Evolutionary conservation across 2,797 vertebrate species (phyloP).

Genomic region (Pangasius mekongensis): DNA sequence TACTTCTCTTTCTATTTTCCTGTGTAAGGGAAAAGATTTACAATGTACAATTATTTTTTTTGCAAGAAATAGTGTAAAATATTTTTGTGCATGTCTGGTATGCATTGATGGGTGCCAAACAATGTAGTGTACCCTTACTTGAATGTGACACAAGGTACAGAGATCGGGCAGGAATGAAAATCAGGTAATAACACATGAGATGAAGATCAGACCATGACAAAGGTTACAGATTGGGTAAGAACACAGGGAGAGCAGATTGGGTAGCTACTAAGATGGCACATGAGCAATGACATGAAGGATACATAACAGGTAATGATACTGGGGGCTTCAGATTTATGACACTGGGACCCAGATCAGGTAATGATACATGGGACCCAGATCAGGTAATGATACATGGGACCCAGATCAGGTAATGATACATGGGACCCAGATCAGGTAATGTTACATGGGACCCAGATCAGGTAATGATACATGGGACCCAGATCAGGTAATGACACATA

Average conservation of each 20-base stretch:
- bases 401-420: not conserved
- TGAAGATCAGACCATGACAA: not conserved
- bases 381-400: not conserved
- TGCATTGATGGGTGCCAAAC: not conserved
- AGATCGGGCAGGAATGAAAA: too few species aligned
- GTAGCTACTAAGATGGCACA: not conserved
- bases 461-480: not conserved
- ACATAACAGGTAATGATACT: not conserved
- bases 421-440: not conserved
- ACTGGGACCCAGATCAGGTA: not conserved
- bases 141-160: too few species aligned
- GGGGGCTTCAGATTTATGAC: not conserved
- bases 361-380: not conserved
- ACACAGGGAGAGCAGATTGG: too few species aligned
- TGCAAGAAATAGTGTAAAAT: not conserved
- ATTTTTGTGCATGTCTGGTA: not conserved
- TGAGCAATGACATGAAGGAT: not conserved
- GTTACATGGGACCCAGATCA: not conserved
- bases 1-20: not conserved
- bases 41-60: not conserved
- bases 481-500: not conserved
- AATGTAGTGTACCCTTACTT: not conserved
- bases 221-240: not conserved
- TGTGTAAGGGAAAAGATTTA: not conserved
- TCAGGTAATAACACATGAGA: not conserved